Evolutionary conservation across 2,113 vertebrate genomes (phyloP), one percentile per base, ranked within the genome.

Genomic region (Corvus cornix): DNA sequence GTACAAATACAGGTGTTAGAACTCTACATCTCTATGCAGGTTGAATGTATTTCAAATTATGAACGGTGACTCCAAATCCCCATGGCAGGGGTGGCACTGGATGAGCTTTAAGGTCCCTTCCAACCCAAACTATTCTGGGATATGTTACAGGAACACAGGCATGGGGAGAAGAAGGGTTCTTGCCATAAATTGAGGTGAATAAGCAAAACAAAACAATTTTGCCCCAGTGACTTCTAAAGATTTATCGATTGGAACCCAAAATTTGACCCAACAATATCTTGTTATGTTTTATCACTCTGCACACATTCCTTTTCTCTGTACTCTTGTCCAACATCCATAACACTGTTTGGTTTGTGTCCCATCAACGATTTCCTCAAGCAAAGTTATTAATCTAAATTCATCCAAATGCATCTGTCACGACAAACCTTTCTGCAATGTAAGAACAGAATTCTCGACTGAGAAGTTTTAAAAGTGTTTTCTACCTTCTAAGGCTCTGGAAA

Each of bases 291-390:
- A 20, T 8, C 16, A 10, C 22, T 21, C 33, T 43, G 27, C 20
- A 52, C 16, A 22, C 11, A 13, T 26, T 62, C n/a, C 8, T 87
- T 58, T 84, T 27, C 27, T 24, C 37, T 55, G 44, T n/a, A 6
- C 35, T 44, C 13, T 2, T 24, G 13, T 49, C 26, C 51, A 15
- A 2, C 1, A 18, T 30, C 74, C 55, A 2, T 10, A 35, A 27
- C 20, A 49, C 1, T 10, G 87, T 21, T 62, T 68, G 75, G 37
- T 35, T 78, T 35, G 24, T 53, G 86, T 52, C 86, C 85, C 81
- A 70, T 53, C 82, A 82, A 94, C 89, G 60, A 63, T 62, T 91
- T 90, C 97, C 89, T 93, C 75, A 83, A 94, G 76, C 30, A 97
- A 94, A 17, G 23, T 27, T 30, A 21, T 75, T 16, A 19, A 24